Base-by-base conservation (phyloP, 2,113 vertebrate species). In the Rissa tridactyla region DNA sequence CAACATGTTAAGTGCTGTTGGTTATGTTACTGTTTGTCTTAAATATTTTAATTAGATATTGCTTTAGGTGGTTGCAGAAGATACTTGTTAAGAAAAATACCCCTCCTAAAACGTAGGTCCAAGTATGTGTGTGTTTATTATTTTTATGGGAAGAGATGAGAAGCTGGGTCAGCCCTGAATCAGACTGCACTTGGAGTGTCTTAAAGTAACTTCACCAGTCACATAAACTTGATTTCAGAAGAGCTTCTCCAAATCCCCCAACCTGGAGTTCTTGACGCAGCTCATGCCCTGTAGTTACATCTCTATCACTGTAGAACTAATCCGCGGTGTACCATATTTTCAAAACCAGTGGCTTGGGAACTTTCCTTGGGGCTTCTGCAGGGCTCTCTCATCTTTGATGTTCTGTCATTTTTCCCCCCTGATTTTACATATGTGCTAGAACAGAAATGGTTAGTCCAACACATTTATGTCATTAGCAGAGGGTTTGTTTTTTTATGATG, bases 391-490 rank as follows among this genome's bases (percentile, higher is more conserved):
- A 29, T 61, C 72, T 85, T 88, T 80, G 32, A 80, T 85, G 51
- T 75, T 96, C 55, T 68, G 49, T 75, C 71, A 55, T 55, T 86
- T 34, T 12, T 16, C 8, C 10, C 18, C 21, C 30, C 15, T 32
- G 78, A 86, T 70, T 89, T 81, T 82, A 47, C 49, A 71, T 86
- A 46, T 89, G 25, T 82, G 62, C 29, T 88, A 84, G 44, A 88
- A 68, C 40, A 88, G 57, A 94, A 80, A 46, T 81, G 46, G 42
- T 94, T 88, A 88, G 70, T 73, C 36, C 68, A 86, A 93, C 79
- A 96, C 49, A 88, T 91, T 96, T 92, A 79, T 86, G 51, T 84
- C 40, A 69, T 96, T 96, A 96, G 36, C 34, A 34, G 9, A 91
- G 70, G 15, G n/a, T 64, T 95, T 85, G 8, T 27, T 78, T 92